Conservation (phyloP, 2,113 vertebrate species). For the Podarcis raffonei region DNA sequence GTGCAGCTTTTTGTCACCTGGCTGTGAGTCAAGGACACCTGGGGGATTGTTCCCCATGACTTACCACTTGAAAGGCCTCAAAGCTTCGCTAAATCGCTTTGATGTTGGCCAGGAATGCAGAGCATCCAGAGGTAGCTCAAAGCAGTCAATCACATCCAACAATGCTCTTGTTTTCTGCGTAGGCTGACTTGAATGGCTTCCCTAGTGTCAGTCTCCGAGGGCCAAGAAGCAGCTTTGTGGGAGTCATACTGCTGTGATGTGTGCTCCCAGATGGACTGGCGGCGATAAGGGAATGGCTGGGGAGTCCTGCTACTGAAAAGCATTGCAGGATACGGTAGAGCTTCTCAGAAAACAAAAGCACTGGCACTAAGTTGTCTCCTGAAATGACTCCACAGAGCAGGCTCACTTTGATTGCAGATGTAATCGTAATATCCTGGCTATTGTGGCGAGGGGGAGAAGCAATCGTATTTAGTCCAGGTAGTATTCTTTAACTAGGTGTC, state of each 20-base stretch:
- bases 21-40: neutral
- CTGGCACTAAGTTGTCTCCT: neutral
- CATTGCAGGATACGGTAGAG: neutral
- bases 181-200: neutral
- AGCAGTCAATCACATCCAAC: neutral
- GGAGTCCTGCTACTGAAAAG: neutral
- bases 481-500: too few species aligned
- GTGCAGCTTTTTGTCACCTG: neutral
- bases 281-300: neutral
- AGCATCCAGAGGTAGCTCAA: neutral
- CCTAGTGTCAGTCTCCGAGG: neutral
- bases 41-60: neutral
- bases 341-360: neutral
- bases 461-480: too few species aligned
- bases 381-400: neutral
- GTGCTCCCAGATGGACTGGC: neutral
- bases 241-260: neutral
- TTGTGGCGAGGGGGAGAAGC: neutral
- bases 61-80: neutral
- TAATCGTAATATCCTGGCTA: neutral
- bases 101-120: neutral
- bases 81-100: neutral
- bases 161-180: neutral
- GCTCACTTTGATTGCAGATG: neutral
- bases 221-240: neutral